Evolutionary conservation across 1,140 invertebrate species (phyloP), one percentile per base, ranked within the genome.

Genomic region (Tachypleus tridentatus): DNA sequence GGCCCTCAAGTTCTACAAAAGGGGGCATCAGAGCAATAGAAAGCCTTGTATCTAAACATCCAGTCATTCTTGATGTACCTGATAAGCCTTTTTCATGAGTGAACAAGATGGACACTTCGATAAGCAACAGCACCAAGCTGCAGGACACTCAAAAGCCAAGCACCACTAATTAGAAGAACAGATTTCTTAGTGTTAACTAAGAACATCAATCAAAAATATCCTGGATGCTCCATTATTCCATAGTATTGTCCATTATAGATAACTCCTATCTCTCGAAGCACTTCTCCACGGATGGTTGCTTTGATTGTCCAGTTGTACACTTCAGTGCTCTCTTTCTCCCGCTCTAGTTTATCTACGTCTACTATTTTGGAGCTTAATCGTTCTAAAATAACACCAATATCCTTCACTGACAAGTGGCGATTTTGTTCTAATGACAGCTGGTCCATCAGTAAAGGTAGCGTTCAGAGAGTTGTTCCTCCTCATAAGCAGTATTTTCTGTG

Each of bases 201-300:
- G 29, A 29, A 29, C 29, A 29, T 29, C 29, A 29, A 29, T 70
- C 67, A 73, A 66, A 73, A 73, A 77, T 93, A 93, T 49, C 89
- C 89, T 52, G 91, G 91, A 78, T 93, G 91, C 77, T 95, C 91
- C 70, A 89, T 91, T 72, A 95, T 93, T 64, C 89, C 89, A 78
- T 95, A 94, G 79, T 93, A 96, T 78, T 92, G 93, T 54, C 91
- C 91, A 80, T 94, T 93, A 78, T 96, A 96, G 73, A 95, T 90
- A 63, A 96, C 88, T 57, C 92, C 92, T 58, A 94, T 81, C 77
- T 95, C 91, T 59, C 89, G 81, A 66, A 94, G 77, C 69, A 90
- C 87, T 75, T 93, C 90, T 58, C 91, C 91, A 58, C 89, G 81
- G 56, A 95, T 93, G 69, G 91, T 90, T 58, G 92, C 91, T 77